A percentile compares a stretch with the other conserved stretches of the same genome.
Conservation (phyloP, 2,113 vertebrate genomes). For the Theristicus caerulescens region DNA sequence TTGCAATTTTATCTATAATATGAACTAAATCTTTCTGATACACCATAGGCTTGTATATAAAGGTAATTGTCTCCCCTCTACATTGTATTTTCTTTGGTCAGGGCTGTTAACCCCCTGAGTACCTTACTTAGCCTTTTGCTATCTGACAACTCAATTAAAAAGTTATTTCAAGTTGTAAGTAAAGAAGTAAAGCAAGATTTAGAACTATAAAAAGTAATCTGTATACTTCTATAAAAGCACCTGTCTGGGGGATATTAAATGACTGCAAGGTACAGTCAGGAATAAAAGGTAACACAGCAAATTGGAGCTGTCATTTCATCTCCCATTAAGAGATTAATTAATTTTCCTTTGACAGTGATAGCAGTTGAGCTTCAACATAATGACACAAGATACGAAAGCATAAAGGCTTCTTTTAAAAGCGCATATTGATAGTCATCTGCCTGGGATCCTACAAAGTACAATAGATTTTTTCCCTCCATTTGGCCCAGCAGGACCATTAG, state of each 20-base stretch:
- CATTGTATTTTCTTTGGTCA: not conserved
- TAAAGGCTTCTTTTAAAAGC: not conserved
- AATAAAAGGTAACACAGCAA: conserved; percentile 25
- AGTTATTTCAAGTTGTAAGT: not conserved
- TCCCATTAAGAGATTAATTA: conserved; percentile 18
- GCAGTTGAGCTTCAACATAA: not conserved
- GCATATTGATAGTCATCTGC: not conserved
- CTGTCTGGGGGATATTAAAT: not conserved
- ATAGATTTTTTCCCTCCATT: fast-evolving
- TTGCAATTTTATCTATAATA: not conserved
- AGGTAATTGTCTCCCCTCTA: not conserved
- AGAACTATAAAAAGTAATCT: not conserved
- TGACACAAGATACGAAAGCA: not conserved
- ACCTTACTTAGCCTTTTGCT: not conserved
- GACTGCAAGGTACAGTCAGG: not conserved
- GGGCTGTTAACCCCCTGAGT: not conserved
- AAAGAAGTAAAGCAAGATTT: not conserved
- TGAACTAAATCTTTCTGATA: not conserved
- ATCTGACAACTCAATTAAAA: not conserved
- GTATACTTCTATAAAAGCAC: not conserved
- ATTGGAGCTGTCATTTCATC: conserved; percentile 10
- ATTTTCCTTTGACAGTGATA: conserved; percentile 4
- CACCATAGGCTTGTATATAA: not conserved
- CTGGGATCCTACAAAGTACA: not conserved
- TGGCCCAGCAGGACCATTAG: not conserved